Evolutionary conservation across 2,888 invertebrate genomes (phyloP), one percentile per base, ranked within the genome.

Genomic region (Neoaliturus tenellus): DNA sequence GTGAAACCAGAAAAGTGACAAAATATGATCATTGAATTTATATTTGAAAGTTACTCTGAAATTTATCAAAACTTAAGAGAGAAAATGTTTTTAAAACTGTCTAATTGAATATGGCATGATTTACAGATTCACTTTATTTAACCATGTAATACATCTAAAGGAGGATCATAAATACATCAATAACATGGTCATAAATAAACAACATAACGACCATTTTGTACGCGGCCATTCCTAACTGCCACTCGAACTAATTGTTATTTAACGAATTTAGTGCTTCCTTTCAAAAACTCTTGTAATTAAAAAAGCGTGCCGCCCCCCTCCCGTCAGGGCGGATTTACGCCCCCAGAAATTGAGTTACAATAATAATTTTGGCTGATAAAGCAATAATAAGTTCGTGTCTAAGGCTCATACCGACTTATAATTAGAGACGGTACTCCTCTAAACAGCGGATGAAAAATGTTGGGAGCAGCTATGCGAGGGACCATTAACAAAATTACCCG

Each of bases 401-500:
- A 23, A 20, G 5, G 20, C 71, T 48, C 71, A 41, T 81, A 58
- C 31, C 23, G 58, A 75, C 33, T 78, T 83, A 80, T 67, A 48
- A 80, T 83, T 83, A 83, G 44, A 83, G 41, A 58, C 25, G 62
- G 28, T 28, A 62, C 80, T 41, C 80, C 28, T n/a, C 41, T 69
- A 81, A 81, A 44, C 44, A 67, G 44, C 51, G 83, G 67, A 80
- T 82, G 84, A 84, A 84, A 84, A 84, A 84, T 84, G 84, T 78
- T 81, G 25, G 82, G 82, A 82, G 17, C 62, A 62, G 31, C 62
- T 62, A 62, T 80, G 78, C 80, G 44, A 62, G 84, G 48, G 48
- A 80, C 84, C 84, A 84, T 84, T 82, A 84, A 84, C 84, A 82
- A 82, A 84, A 84, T 84, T 84, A 84, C 84, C 41, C 69, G 41